Conservation (phyloP, 2,113 vertebrate genomes). For the Protobothrops flavoviridis region DNA sequence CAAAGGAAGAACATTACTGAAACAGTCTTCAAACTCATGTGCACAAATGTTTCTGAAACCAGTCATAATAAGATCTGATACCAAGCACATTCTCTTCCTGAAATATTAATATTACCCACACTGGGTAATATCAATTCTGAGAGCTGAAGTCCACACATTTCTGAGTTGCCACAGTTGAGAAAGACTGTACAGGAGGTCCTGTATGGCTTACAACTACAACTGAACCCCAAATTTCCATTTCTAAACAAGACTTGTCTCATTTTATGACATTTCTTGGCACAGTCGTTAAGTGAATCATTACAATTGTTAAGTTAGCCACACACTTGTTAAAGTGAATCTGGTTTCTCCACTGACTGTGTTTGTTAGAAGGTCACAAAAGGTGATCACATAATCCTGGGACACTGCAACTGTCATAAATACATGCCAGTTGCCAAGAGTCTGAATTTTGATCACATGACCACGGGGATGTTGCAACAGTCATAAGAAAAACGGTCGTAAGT, state of each 20-base stretch:
- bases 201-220: background rate
- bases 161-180: background rate
- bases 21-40: background rate
- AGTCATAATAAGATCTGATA: background rate
- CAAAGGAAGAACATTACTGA: background rate
- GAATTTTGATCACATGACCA: background rate
- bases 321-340: background rate
- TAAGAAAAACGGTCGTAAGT: background rate
- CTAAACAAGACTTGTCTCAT: background rate
- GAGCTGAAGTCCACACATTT: background rate
- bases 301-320: background rate
- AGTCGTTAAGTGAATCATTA: background rate
- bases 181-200: background rate
- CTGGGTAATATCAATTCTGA: background rate
- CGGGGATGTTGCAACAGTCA: background rate
- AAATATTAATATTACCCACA: background rate
- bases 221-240: background rate
- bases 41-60: background rate
- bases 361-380: background rate
- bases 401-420: background rate
- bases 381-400: background rate
- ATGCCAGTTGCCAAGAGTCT: background rate
- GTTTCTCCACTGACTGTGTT: background rate
- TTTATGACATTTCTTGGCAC: background rate
- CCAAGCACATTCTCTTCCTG: background rate